These are phyloP conservation scores for Aphrophora alni DNA, from an alignment of 2,888 invertebrate species.

Conservation along the genomic window DNA sequence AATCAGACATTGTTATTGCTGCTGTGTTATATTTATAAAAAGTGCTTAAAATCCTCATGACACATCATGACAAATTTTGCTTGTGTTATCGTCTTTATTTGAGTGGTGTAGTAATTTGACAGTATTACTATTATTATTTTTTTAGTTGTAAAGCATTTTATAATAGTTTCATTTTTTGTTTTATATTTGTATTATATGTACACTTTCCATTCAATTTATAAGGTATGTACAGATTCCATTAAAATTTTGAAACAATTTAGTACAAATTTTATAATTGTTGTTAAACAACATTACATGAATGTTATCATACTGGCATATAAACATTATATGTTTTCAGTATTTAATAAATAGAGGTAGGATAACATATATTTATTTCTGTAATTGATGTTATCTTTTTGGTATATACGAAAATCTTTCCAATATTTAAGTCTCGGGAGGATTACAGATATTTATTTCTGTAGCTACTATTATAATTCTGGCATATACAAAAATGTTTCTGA, in stretches of 20 bases:
- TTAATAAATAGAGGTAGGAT: background rate
- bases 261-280: constrained; percentile 1
- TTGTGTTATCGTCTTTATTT: background rate
- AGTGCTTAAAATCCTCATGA: background rate
- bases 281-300: background rate
- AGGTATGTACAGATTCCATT: background rate
- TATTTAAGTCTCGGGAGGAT: too few relatives aligned
- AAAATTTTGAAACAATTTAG: background rate
- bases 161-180: constrained; percentile 7
- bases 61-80: background rate
- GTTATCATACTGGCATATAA: background rate
- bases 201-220: background rate
- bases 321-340: background rate
- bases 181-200: background rate
- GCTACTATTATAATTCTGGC: too few relatives aligned
- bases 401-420: too few relatives aligned
- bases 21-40: background rate
- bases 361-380: too few relatives aligned
- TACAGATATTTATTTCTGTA: too few relatives aligned
- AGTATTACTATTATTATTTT: background rate
- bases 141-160: constrained; percentile 4
- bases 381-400: too few relatives aligned
- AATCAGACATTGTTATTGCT: background rate
- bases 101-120: constrained; percentile 1
- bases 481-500: too few relatives aligned